These are phyloP conservation scores for Aldrovandia affinis DNA, from an alignment of 2,797 vertebrate genomes.

Conservation along the genomic window DNA sequence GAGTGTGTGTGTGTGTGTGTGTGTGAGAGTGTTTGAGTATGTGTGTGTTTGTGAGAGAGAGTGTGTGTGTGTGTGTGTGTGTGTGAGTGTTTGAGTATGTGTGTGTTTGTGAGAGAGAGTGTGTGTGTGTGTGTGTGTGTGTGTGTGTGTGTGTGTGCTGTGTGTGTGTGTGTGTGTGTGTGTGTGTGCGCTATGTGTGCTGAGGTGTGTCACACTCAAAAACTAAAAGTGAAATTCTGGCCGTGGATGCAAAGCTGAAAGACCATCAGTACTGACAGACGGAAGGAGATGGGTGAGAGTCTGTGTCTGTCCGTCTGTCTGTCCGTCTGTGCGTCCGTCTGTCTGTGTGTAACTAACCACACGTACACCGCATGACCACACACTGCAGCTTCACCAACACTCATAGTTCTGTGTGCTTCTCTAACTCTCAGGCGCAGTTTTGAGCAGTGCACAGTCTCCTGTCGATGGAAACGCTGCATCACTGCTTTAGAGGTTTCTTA, in stretches of 20 bases:
- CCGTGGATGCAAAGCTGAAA: constrained; percentile 38
- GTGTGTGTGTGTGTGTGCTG: too few relatives aligned
- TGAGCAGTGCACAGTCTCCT: neutral
- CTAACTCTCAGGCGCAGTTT: constrained; percentile 34
- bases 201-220: constrained; percentile 20
- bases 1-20: neutral
- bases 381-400: constrained; percentile 42
- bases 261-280: constrained; percentile 4
- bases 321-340: constrained; percentile 29
- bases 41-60: constrained; percentile 30
- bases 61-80: constrained; percentile 8
- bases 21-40: too few relatives aligned
- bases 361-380: constrained; percentile 46
- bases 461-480: too few relatives aligned
- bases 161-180: constrained; percentile 26
- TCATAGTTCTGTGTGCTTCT: constrained; percentile 46
- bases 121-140: constrained; percentile 31
- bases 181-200: constrained; percentile 38
- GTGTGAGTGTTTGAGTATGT: constrained; percentile 12
- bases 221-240: constrained; percentile 30
- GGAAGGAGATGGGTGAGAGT: constrained; percentile 62
- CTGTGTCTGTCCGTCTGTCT: constrained; percentile 16
- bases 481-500: too few relatives aligned
- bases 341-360: constrained; percentile 52
- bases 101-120: too few relatives aligned